A percentile compares a stretch with the other conserved stretches of the same genome.
Evolutionary conservation across 2,113 vertebrate genomes (phyloP).

Genomic region (Ascaphus truei): DNA sequence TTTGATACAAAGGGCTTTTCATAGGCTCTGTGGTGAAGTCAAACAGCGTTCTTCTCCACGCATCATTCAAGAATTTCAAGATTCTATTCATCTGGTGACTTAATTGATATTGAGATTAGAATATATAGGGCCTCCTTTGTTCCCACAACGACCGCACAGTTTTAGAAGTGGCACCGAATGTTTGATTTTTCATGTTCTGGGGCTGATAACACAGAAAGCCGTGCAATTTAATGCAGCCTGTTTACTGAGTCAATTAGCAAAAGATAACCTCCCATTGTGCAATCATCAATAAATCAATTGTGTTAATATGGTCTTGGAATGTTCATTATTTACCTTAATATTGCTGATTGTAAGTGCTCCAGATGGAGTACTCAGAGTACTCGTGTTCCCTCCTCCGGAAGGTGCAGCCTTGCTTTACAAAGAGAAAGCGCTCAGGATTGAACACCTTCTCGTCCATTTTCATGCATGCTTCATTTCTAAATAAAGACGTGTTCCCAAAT

Average conservation of each 20-base stretch:
- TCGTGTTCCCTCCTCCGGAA: conserved; percentile 38
- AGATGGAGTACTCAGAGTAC: conserved; percentile 53
- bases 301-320: conserved; percentile 74
- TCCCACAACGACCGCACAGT: conserved; percentile 30
- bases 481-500: no score
- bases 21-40: conserved; percentile 48
- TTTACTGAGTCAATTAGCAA: conserved; percentile 78
- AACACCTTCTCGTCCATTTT: background rate
- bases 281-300: conserved; percentile 80
- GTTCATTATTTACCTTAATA: conserved; percentile 69
- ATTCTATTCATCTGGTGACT: conserved; percentile 56
- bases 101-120: conserved; percentile 54
- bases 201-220: conserved; percentile 41
- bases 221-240: conserved; percentile 52
- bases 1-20: conserved; percentile 49
- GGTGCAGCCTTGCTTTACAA: background rate
- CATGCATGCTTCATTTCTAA: no score
- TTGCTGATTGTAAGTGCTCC: conserved; percentile 66
- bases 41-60: conserved; percentile 48
- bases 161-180: conserved; percentile 41
- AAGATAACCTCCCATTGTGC: conserved; percentile 78
- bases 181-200: conserved; percentile 44
- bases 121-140: conserved; percentile 55
- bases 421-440: background rate
- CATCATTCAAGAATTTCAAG: conserved; percentile 54